Evolutionary conservation across 2,888 invertebrate genomes (phyloP), one percentile per base, ranked within the genome.

Genomic region (Steinernema hermaphroditum): DNA sequence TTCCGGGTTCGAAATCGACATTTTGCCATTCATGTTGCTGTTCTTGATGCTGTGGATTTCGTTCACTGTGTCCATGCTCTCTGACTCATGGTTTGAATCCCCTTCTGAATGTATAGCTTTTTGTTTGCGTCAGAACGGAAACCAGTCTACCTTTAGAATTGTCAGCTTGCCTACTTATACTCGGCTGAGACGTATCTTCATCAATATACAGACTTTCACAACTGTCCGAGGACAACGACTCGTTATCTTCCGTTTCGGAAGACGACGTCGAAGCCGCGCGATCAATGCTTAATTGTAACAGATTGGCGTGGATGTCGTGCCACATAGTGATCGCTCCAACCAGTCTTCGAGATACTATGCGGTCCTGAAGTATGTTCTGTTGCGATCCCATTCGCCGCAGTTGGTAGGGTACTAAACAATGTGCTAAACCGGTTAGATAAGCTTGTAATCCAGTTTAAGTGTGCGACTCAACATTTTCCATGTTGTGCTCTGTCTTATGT

Each of bases 311-410:
- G 54, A 85, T 80, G 71, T 85, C 85, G 74, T 85, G 85, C 85
- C 85, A 85, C 43, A 81, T 79, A n/a, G 85, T 83, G 44, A 85
- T 85, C 8, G 85, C 85, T 27, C 82, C 82, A 8, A 85, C 82
- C 29, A 85, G 74, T 46, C 81, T 72, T 46, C 79, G 73, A 4
- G 80, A 78, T 46, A 81, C 78, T 71, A 79, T 74, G 49, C 70
- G 75, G 72, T 79, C 79, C 27, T 62, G 62, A 12, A 62, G 62
- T 14, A 62, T 32, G n/a, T 62, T 62, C 62, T 62, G 62, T 14
- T 62, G 62, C 14, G 62, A 62, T 22, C 62, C 62, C 9, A 62
- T 62, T 32, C 62, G 29, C 1, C 62, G 62, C 62, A 62, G 62
- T 9, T 62, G 27, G 19, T 62, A 62, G 16, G 62, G 62, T 14